Evolutionary conservation across 2,888 invertebrate species (phyloP).

Genomic region (Lasioglossum lativentre): DNA sequence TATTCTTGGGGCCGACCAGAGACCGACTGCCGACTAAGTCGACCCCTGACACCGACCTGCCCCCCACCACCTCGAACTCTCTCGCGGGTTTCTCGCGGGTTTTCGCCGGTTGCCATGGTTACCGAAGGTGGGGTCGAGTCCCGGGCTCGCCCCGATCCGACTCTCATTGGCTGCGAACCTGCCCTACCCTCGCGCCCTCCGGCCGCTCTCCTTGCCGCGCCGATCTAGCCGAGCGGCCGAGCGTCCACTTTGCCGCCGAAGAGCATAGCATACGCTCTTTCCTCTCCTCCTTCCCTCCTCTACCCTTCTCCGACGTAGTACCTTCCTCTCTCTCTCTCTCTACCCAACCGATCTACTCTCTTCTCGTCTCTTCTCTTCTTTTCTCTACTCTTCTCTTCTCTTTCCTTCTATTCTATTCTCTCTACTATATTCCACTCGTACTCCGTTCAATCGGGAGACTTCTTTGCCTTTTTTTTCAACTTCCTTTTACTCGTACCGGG

Average conservation of each 20-base stretch:
- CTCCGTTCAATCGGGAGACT: constrained; percentile 11
- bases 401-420: neutral
- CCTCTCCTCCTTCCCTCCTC: constrained; percentile 28
- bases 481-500: constrained; percentile 10
- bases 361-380: neutral
- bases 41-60: constrained; percentile 84
- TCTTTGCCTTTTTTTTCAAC: neutral
- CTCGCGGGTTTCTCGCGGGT: constrained; percentile 81
- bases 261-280: constrained; percentile 41
- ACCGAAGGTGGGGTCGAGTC: constrained; percentile 84
- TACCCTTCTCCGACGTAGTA: neutral
- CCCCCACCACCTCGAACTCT: constrained; percentile 75
- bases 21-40: constrained; percentile 83
- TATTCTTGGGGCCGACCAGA: constrained; percentile 83
- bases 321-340: too few relatives aligned
- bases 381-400: neutral
- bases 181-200: constrained; percentile 75
- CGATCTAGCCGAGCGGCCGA: constrained; percentile 42
- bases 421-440: too few relatives aligned
- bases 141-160: constrained; percentile 81
- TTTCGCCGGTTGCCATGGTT: constrained; percentile 81
- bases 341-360: neutral
- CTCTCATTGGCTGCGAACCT: constrained; percentile 82
- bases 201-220: constrained; percentile 66
- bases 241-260: constrained; percentile 48